phyloP scores from a whole-genome alignment of 1,140 invertebrate species.

The Heliconius congener region DNA sequence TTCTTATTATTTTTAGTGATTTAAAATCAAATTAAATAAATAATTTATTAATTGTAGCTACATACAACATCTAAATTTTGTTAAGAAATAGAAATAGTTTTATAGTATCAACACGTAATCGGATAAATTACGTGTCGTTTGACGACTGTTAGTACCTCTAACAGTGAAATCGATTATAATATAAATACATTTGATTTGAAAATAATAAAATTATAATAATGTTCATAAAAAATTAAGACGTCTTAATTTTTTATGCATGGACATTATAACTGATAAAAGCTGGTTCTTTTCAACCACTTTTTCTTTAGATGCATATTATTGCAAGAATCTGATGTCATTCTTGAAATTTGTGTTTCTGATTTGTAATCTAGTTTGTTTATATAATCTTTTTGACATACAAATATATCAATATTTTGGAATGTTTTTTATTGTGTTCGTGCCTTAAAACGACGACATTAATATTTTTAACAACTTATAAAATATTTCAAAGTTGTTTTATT shows the following conservation, averaged over 20 bases:
- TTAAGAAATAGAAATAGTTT: no score
- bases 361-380: neutral
- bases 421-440: neutral
- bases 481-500: neutral
- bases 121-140: no score
- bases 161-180: no score
- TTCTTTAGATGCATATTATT: neutral
- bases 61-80: neutral
- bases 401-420: neutral
- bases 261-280: no score
- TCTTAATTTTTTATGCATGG: no score
- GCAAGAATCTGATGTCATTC: neutral
- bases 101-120: no score
- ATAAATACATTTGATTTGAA: no score
- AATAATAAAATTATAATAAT: no score
- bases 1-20: no score
- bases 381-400: neutral
- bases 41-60: neutral
- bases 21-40: neutral
- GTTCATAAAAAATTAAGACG: no score
- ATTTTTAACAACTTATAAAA: neutral
- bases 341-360: neutral
- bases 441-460: neutral
- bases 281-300: no score
- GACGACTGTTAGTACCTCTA: no score